Evolutionary conservation across 2,797 vertebrate species (phyloP), one percentile per base, ranked within the genome.

Genomic region (Trematomus bernacchii): DNA sequence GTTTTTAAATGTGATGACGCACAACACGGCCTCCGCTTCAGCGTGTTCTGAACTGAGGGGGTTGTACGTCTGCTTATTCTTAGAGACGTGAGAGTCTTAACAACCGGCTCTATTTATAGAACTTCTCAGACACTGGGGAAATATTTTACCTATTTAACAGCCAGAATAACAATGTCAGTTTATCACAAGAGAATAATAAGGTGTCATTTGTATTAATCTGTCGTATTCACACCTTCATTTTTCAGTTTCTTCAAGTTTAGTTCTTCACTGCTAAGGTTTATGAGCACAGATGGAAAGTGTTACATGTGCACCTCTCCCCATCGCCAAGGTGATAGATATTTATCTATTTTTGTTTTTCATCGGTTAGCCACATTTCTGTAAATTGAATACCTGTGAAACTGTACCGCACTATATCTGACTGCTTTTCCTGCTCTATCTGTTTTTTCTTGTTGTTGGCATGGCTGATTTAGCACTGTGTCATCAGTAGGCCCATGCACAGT

Each of bases 1-100:
- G 65, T 83, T 67, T 69, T 69, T 76, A 11, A 83, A 66, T 48
- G 62, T 3, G 51, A 80, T 93, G 91, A 93, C 82, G 82, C 89
- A 92, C 54, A 44, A 42, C 67, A n/a, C 12, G 1, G 37, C 33
- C 33, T 33, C 13, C 62, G 46, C 0, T 53, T 40, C 33, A 9
- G 47, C 47, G 3, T 59, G 59, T 58, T 60, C 42, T 10, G 40
- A 60, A n/a, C 21, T 15, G 52, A 65, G 63, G 2, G 33, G 52
- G 50, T 42, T 66, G 57, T 15, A 8, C 4, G 19, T 50, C 68
- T 82, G 76, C 43, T 73, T 77, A 73, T 89, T 87, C 73, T 85
- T 77, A 73, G 72, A 86, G 43, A 61, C 72, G 54, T 82, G 52
- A 64, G 40, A 63, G 66, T 33, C 58, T 37, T 37, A 37, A 37